Percentiles rank a stretch among this genome's conserved stretches.
These are phyloP conservation scores for Melipona beecheii DNA, from an alignment of 2,888 invertebrate species.

Conservation along the genomic window DNA sequence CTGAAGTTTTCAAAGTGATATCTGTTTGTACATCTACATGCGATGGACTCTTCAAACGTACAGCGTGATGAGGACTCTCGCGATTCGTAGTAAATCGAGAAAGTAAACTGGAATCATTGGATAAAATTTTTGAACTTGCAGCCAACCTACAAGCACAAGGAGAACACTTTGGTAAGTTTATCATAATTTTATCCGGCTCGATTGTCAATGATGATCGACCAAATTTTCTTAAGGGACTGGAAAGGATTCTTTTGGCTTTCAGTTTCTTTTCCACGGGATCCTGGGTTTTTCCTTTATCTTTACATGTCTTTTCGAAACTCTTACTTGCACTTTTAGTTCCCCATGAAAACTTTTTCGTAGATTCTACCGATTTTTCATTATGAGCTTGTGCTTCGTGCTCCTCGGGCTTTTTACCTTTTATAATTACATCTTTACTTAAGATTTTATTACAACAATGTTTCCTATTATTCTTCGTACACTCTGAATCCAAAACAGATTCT, in stretches of 20 bases:
- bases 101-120: conserved; percentile 70
- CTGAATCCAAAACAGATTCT: conserved; percentile 67
- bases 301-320: conserved; percentile 66
- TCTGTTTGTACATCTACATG: conserved; percentile 61
- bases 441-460: conserved; percentile 68
- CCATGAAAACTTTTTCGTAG: conserved; percentile 73
- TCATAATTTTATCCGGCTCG: conserved; percentile 77
- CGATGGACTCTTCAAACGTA: conserved; percentile 76
- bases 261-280: conserved; percentile 62
- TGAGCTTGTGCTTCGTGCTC: conserved; percentile 31
- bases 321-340: conserved; percentile 68
- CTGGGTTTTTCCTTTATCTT: conserved; percentile 56
- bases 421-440: conserved; percentile 59
- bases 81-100: conserved; percentile 66
- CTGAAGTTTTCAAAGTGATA: conserved; percentile 47
- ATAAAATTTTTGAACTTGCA: conserved; percentile 81
- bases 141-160: conserved; percentile 82
- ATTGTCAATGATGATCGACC: conserved; percentile 79
- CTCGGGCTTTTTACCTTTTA: conserved; percentile 61
- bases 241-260: conserved; percentile 66
- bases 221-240: conserved; percentile 77
- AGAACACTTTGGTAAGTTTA: conserved; percentile 82
- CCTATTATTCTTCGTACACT: conserved; percentile 68
- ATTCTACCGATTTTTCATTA: conserved; percentile 46
- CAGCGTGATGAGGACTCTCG: conserved; percentile 79